Conservation (phyloP, 1,140 invertebrate genomes). For the Saccostrea glomerata region DNA sequence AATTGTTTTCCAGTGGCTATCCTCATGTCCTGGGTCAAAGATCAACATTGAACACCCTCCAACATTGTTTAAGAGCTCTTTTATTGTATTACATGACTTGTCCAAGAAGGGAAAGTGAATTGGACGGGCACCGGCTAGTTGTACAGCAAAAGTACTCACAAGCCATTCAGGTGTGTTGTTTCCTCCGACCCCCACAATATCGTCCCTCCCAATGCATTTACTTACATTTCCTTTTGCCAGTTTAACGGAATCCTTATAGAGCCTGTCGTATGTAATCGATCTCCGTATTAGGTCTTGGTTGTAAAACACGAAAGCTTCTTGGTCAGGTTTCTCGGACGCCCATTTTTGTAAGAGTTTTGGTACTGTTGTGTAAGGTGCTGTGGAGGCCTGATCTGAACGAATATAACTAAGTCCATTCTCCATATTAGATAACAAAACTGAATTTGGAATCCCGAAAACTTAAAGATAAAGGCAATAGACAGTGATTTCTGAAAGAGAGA, state of each 20-base stretch:
- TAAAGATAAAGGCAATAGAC: no score
- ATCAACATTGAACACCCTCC: background rate
- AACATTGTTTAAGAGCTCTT: background rate
- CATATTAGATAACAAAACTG: no score
- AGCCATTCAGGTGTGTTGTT: slow-evolving; percentile 13
- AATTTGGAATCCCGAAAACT: no score
- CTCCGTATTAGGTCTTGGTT: background rate
- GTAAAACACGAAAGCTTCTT: background rate
- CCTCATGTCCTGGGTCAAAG: background rate
- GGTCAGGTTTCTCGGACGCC: background rate
- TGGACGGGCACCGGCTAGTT: background rate
- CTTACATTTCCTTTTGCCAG: background rate
- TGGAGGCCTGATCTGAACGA: background rate
- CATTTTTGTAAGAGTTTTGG: background rate
- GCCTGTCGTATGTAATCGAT: background rate
- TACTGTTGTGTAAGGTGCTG: background rate
- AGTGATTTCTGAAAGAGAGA: no score
- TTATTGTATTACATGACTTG: background rate
- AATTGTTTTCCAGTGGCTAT: background rate
- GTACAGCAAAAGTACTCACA: background rate
- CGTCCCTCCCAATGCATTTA: background rate
- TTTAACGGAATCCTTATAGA: background rate
- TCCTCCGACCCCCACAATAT: background rate
- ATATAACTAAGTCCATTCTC: background rate
- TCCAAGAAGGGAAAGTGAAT: background rate